phyloP scores from a whole-genome alignment of 1,140 invertebrate species.

The Drosophila erecta region DNA sequence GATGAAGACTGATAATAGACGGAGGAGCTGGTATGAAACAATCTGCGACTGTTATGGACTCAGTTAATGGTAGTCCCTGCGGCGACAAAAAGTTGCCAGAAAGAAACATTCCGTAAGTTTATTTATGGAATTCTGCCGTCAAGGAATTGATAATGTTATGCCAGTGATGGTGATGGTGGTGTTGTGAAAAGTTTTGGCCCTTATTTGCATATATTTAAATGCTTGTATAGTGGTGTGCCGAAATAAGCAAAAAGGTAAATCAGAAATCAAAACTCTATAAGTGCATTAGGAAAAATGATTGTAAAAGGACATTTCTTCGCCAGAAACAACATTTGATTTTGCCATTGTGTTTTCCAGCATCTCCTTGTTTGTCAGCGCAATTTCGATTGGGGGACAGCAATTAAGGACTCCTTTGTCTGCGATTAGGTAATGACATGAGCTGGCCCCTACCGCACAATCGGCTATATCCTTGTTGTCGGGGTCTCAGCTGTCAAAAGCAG shows the following conservation, averaged over 20 bases:
- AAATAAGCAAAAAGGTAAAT: neutral
- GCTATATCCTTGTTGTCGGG: constrained; percentile 48
- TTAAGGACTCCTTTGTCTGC: constrained; percentile 54
- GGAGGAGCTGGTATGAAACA: constrained; percentile 21
- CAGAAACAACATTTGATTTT: neutral
- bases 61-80: constrained; percentile 41
- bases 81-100: constrained; percentile 16
- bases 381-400: constrained; percentile 44
- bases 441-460: constrained; percentile 16
- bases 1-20: constrained; percentile 10
- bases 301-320: too few relatives aligned
- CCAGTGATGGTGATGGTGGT: neutral
- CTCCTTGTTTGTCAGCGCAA: constrained; percentile 22
- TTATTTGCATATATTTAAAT: constrained; percentile 1
- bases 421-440: constrained; percentile 24
- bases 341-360: neutral
- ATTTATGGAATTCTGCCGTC: constrained; percentile 30
- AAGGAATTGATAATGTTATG: constrained; percentile 25
- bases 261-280: neutral
- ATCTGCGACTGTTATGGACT: constrained; percentile 23
- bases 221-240: neutral
- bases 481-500: constrained; percentile 68
- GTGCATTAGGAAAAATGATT: neutral
- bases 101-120: constrained; percentile 28
- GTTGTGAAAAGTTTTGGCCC: constrained; percentile 1